Evolutionary conservation across 2,888 invertebrate genomes (phyloP).

Genomic region (Lochmaea crataegi): DNA sequence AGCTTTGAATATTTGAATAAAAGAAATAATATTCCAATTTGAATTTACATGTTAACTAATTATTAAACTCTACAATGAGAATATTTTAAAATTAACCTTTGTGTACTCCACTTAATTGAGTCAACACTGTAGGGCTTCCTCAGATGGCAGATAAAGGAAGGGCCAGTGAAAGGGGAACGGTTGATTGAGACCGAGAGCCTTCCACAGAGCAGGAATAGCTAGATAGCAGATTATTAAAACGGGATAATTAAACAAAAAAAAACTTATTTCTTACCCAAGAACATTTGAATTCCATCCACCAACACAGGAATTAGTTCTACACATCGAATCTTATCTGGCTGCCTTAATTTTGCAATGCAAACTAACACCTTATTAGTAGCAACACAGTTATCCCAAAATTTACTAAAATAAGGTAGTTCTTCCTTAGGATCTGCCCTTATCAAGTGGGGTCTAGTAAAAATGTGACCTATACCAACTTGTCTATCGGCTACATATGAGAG

Average conservation of each 20-base stretch:
- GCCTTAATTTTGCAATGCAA: conserved; percentile 50
- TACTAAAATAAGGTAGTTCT: conserved; percentile 50
- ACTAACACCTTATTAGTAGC: conserved; percentile 55
- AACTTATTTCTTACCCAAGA: conserved; percentile 35
- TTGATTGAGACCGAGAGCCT: too few species aligned
- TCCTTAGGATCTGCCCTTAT: conserved; percentile 49
- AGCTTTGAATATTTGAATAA: too few species aligned
- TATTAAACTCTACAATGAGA: too few species aligned
- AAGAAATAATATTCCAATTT: too few species aligned
- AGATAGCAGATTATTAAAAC: too few species aligned
- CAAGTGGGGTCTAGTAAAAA: conserved; percentile 42
- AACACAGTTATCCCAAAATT: conserved; percentile 57
- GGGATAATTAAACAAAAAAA: neutral
- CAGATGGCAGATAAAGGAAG: too few species aligned
- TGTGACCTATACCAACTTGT: conserved; percentile 48
- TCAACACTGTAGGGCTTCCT: too few species aligned
- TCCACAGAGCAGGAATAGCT: too few species aligned
- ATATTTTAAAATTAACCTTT: too few species aligned
- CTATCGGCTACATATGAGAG: conserved; percentile 51
- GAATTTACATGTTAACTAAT: too few species aligned
- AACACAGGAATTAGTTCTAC: conserved; percentile 51
- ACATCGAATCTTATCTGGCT: conserved; percentile 44
- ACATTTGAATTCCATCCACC: conserved; percentile 38
- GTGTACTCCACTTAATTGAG: too few species aligned
- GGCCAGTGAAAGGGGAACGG: too few species aligned